Base-by-base conservation (phyloP, 37 sponge, comb jelly and placozoan genomes). In the Haliclona indistincta region DNA sequence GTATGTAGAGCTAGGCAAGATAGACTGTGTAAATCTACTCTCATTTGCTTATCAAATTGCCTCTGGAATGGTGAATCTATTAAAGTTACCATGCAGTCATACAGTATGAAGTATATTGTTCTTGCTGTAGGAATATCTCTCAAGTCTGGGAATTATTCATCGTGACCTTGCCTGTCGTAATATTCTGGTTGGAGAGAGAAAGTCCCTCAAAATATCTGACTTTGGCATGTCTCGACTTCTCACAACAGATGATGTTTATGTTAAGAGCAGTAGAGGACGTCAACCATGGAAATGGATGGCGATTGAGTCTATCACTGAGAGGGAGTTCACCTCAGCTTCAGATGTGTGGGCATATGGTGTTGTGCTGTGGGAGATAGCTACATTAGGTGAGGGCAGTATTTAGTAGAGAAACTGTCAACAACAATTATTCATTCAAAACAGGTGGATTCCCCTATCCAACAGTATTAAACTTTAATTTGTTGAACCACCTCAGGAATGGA, bases 261-360 rank as follows among this genome's bases (percentile, higher is more conserved):
- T 90, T 13, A 85, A 90, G 78, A 81, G 73, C 51, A 85, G 80
- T n/a, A 75, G 56, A 29, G 91, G 86, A n/a, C 80, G 85, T 1
- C 65, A 85, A 7, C 91, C 91, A 13, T 56, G 81, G 51, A 84
- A 84, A 38, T 90, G 91, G 91, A 90, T 90, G 91, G 86, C 91
- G 36, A 63, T 90, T 39, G 91, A 90, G 78, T 84, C 86, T 17
- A 90, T 90, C 45, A 49, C 77, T 0, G 56, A 80, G 17, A 2
- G 86, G 67, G 86, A 84, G 74, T 90, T 90, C 49, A 90, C 91
- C 3, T 63, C 78, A 22, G 54, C 80, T 53, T 84, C 86, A 40
- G 91, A 90, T 63, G 91, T 90, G 74, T 89, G 89, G 89, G 66
- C 89, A 7, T 89, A 83, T 79, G 89, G 89, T 13, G 81, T 89